These are phyloP conservation scores for Apostichopus parvimensis DNA, from an alignment of 35 echinoderm and acorn worm genomes.

Conservation along the genomic window DNA sequence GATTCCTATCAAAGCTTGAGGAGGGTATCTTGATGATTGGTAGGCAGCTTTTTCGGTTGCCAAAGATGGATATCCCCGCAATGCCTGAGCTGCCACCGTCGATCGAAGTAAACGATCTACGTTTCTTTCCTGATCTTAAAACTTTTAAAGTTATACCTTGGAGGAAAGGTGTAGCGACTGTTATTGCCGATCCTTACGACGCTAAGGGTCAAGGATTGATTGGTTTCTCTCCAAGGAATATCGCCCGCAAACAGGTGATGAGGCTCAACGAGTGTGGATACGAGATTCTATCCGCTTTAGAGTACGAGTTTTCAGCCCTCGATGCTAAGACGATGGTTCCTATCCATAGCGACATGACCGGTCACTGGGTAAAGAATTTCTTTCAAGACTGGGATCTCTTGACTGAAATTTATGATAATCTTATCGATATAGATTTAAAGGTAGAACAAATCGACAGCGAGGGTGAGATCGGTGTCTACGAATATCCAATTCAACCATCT, in stretches of 20 bases:
- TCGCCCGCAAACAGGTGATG: conserved; percentile 4
- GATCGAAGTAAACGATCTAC: not conserved
- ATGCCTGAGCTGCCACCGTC: not conserved
- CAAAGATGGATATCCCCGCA: not conserved
- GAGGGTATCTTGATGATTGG: not conserved
- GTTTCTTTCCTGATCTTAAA: conserved; percentile 29
- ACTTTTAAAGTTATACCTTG: conserved; percentile 43
- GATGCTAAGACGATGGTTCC: not conserved
- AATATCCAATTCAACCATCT: conserved; percentile 43
- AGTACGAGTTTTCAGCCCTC: conserved; percentile 23
- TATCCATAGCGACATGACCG: conserved; percentile 12
- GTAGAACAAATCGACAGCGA: conserved; percentile 31
- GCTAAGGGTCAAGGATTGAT: not conserved
- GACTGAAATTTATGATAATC: not conserved
- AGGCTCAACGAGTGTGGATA: conserved; percentile 19
- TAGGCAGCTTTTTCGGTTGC: conserved; percentile 1
- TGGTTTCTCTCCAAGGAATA: not conserved
- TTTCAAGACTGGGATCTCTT: conserved; percentile 11
- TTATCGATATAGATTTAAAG: not conserved
- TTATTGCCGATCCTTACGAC: conserved; percentile 23
- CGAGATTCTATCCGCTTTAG: conserved; percentile 19
- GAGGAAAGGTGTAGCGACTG: not conserved
- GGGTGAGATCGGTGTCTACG: not conserved
- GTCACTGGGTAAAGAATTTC: not conserved
- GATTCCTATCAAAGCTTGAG: not conserved